Conservation (phyloP, 2,113 vertebrate genomes). For the Macaca mulatta region DNA sequence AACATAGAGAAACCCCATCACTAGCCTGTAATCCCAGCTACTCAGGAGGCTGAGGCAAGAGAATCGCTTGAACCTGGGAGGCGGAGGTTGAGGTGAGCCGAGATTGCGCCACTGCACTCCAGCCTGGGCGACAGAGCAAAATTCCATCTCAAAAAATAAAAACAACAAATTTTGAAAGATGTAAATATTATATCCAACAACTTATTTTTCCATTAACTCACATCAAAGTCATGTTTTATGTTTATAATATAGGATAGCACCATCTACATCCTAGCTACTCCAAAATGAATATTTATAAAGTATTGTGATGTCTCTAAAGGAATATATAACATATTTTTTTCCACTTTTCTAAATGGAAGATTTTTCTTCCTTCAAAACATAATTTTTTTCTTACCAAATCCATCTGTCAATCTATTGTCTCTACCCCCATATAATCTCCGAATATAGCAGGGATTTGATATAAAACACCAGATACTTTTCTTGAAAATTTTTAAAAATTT, state of each 20-base stretch:
- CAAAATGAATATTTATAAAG: neutral
- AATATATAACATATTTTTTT: neutral
- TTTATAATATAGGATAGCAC: neutral
- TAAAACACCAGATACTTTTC: neutral
- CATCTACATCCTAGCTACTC: neutral
- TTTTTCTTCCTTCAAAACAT: neutral
- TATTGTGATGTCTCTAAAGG: neutral
- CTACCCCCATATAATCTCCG: neutral
- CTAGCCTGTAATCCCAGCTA: no score
- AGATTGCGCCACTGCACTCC: no score
- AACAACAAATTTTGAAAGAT: neutral
- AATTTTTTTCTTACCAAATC: neutral
- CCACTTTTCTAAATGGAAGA: neutral
- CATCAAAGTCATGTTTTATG: neutral
- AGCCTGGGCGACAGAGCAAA: no score
- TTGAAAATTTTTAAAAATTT: neutral
- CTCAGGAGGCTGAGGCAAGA: no score
- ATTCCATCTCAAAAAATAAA: no score
- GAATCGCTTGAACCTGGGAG: no score
- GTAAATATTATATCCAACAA: neutral
- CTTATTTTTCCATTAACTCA: conserved; percentile 17
- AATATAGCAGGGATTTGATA: neutral
- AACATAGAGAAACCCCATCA: no score
- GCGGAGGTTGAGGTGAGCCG: no score
- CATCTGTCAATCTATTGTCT: no score